Evolutionary conservation across 2,113 vertebrate genomes (phyloP).

Genomic region (Triplophysa siluroides): DNA sequence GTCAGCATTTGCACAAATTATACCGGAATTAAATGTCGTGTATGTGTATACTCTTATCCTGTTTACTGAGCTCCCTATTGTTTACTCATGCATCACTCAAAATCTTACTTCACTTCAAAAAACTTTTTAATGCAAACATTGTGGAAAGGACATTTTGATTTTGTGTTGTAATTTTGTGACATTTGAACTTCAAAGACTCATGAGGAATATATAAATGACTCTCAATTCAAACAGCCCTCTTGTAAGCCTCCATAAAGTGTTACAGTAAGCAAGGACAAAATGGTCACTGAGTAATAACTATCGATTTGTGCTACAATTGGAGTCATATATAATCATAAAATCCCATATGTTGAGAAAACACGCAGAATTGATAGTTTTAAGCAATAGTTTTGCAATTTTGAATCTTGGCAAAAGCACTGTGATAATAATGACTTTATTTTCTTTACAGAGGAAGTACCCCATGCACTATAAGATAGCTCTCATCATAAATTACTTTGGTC

Average conservation of each 20-base stretch:
- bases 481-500: slow-evolving; percentile 96
- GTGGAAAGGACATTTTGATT: not conserved
- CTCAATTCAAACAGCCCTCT: not conserved
- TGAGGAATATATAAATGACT: slow-evolving; percentile 14
- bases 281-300: not conserved
- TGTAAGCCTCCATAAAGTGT: not conserved
- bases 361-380: too few relatives aligned
- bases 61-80: not conserved
- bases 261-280: not conserved
- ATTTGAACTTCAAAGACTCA: slow-evolving; percentile 5
- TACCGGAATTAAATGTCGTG: not conserved
- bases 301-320: slow-evolving; percentile 8
- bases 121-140: not conserved
- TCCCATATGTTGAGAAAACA: too few relatives aligned
- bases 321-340: not conserved
- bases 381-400: not conserved
- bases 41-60: not conserved
- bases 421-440: slow-evolving; percentile 29
- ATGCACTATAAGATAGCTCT: slow-evolving; percentile 93
- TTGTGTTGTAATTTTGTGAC: not conserved
- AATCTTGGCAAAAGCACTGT: not conserved
- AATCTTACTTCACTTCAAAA: not conserved
- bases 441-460: slow-evolving; percentile 87
- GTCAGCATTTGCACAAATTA: not conserved
- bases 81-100: not conserved